These are phyloP conservation scores for Istiophorus platypterus DNA, from an alignment of 2,113 vertebrate genomes.

Conservation along the genomic window DNA sequence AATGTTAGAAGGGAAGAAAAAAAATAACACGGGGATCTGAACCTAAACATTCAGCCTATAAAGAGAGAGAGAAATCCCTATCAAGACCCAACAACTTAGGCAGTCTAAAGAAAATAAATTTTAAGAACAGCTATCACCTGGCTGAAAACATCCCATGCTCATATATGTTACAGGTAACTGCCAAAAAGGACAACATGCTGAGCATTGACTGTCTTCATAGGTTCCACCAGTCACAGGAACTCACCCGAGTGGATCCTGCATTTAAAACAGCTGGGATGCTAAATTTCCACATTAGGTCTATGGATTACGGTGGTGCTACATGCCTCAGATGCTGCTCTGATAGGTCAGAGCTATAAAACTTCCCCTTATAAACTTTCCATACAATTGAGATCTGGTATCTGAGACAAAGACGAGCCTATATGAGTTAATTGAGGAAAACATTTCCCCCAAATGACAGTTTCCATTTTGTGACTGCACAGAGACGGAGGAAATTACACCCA, in stretches of 20 bases:
- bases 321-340: constrained; percentile 48
- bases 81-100: background rate
- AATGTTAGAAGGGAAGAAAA: constrained; percentile 13
- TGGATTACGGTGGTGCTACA: constrained; percentile 51
- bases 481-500: background rate
- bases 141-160: constrained; percentile 54
- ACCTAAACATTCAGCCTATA: constrained; percentile 19
- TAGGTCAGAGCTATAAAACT: background rate
- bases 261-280: constrained; percentile 8
- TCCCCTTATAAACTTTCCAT: background rate
- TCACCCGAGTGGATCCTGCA: constrained; percentile 6
- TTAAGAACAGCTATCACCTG: constrained; percentile 13
- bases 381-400: constrained; percentile 14
- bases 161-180: constrained; percentile 57
- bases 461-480: background rate
- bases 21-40: constrained; percentile 17
- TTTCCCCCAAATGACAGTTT: background rate
- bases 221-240: background rate
- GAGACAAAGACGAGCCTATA: constrained; percentile 5
- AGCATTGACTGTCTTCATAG: constrained; percentile 19
- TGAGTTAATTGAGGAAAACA: background rate
- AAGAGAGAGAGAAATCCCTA: constrained; percentile 25
- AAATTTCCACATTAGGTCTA: constrained; percentile 19
- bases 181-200: constrained; percentile 33
- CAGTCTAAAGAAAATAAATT: background rate